Base-by-base conservation (phyloP, 2,888 invertebrate species). In the Tricholauxania praeusta region DNA sequence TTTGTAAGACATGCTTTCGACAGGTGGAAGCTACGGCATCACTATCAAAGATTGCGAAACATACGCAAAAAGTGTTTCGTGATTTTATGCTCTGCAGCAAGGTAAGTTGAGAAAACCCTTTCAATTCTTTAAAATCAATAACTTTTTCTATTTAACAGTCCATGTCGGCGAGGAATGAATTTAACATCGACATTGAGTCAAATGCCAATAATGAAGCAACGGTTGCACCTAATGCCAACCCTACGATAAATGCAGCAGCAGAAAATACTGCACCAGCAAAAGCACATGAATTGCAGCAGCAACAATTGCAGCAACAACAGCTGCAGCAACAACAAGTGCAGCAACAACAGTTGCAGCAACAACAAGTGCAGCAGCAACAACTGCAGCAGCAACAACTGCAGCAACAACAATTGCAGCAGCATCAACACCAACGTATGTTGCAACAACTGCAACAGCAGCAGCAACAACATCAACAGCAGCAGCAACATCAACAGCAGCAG, bases 11-110 rank as follows among this genome's bases (percentile, higher is more conserved):
- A 3, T 86, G 86, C 68, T 86, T 82, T 72, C 85, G 86, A 0
- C 85, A 86, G 72, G 82, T 86, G 66, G 86, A 86, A 76, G 86
- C 86, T 0, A 83, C 86, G 0, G 85, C 86, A 2, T 83, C 85
- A 0, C 78, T 86, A 3, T 83, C 85, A 1, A 84, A 84, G 55
- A 85, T 86, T 55, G 86, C 86, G n/a, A 81, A 80, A 62, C 84
- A 86, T 19, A 86, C 86, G 1, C 85, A 86, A 65, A 78, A 79
- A 12, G 84, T 84, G 1, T 84, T 86, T 62, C 79, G 76, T 1
- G 85, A 86, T 65, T 86, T 84, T 74, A 63, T 86, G 15, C 74
- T 81, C 10, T 84, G 79, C 77, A 81, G 80, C 72, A 78, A 81
- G 79, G 85, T 85, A 77, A 74, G 78, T 67, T 65, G 12, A 2